Base-by-base conservation (phyloP, 2,113 vertebrate genomes). In the Rhinopithecus roxellana region DNA sequence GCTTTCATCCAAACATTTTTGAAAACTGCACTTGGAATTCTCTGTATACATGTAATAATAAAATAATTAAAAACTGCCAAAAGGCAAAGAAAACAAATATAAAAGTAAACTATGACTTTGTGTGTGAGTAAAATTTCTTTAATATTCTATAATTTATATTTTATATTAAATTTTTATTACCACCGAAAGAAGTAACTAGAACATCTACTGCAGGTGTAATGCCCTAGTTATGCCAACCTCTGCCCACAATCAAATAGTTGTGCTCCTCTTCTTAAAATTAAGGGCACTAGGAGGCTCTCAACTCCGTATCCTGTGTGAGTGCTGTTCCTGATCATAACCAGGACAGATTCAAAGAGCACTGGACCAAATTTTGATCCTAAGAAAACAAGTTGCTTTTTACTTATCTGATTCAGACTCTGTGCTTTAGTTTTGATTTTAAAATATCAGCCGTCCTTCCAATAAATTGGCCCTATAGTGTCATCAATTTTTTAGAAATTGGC, bases 171-270 rank as follows among this genome's bases (percentile, higher is more conserved):
- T 32, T 83, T 94, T 59, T 50, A 57, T 83, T 79, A 35, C 83
- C 52, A 88, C 43, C 35, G 2, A 40, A 52, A 79, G 8, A 40
- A 11, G 35, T 32, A 27, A 55, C 2, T 14, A 64, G 57, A 14
- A 55, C 55, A 22, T 40, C 23, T 70, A 52, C 20, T 13, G 0
- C 2, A 3, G 9, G 18, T 18, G 3, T 20, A 4, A 43, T 32
- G n/a, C 25, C 79, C 52, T 35, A 70, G 30, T 32, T 69, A 40
- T 16, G 20, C 27, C 27, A 13, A 0, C 11, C 10, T 48, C 57
- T 50, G 25, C 22, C 14, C 50, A 64, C 43, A 74, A 55, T 86
- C 14, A n/a, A 10, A 0, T n/a, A 22, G 2, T 9, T 77, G 14
- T 27, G 3, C 8, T 40, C 3, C 11, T 78, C 7, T 38, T 38